Evolutionary conservation across 2,113 vertebrate genomes (phyloP).

Genomic region (Notothenia rossii): DNA sequence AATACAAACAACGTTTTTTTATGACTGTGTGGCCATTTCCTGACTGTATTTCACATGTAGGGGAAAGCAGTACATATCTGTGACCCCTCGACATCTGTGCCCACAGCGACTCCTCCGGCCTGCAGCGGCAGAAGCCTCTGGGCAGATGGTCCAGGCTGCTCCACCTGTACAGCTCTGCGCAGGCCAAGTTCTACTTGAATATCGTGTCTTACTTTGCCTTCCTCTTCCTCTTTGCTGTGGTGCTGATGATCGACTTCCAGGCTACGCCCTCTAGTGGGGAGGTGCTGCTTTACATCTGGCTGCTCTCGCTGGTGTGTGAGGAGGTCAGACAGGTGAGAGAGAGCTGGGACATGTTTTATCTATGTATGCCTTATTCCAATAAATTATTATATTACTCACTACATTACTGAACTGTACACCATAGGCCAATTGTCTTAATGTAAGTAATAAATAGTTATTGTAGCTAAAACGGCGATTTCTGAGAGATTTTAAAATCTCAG

Average conservation of each 20-base stretch:
- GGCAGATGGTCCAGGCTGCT: conserved; percentile 73
- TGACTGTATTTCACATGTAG: background rate
- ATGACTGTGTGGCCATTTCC: background rate
- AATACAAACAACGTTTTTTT: too few species aligned
- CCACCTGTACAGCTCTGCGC: conserved; percentile 86
- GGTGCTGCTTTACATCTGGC: conserved; percentile 91
- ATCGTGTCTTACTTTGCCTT: conserved; percentile 93
- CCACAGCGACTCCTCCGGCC: conserved; percentile 32
- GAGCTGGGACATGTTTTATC: background rate
- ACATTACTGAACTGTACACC: background rate
- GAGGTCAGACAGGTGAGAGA: conserved; percentile 91
- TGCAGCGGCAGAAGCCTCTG: conserved; percentile 55
- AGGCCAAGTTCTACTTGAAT: conserved; percentile 94
- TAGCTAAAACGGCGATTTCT: too few species aligned
- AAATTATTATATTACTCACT: background rate
- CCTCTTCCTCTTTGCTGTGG: conserved; percentile 91
- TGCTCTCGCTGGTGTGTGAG: conserved; percentile 92
- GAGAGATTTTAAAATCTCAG: too few species aligned
- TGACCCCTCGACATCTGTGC: conserved; percentile 9
- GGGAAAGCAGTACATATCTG: background rate
- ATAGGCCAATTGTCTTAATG: too few species aligned
- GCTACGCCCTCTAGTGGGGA: conserved; percentile 85
- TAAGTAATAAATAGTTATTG: too few species aligned
- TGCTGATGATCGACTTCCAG: conserved; percentile 96
- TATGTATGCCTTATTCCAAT: background rate